Evolutionary conservation across 1,140 invertebrate species (phyloP).

Genomic region (Drosophila serrata): DNA sequence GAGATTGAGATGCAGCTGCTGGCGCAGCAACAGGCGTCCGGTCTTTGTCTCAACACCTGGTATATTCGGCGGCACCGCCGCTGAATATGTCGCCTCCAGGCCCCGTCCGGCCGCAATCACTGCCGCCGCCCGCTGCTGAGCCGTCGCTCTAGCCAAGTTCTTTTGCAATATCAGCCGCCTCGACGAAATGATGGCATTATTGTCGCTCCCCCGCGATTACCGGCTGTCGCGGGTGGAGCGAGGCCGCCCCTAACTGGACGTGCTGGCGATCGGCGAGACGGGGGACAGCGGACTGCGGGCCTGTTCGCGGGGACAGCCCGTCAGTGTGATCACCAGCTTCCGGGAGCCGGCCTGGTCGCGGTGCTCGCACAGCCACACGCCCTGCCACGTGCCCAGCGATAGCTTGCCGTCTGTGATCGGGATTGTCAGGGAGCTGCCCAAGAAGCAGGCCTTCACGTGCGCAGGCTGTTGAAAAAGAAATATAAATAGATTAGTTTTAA

Average conservation of each 20-base stretch:
- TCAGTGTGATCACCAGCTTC: constrained; percentile 96
- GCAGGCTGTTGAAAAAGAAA: constrained; percentile 90
- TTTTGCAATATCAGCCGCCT: constrained; percentile 85
- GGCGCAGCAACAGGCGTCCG: constrained; percentile 73
- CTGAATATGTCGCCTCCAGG: constrained; percentile 15
- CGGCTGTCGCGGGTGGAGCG: constrained; percentile 85
- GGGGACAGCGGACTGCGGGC: constrained; percentile 93
- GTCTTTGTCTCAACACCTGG: constrained; percentile 57
- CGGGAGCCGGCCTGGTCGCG: constrained; percentile 97
- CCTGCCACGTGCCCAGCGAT: constrained; percentile 98
- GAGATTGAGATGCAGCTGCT: constrained; percentile 81
- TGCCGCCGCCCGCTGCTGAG: constrained; percentile 75
- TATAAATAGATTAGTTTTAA: background rate
- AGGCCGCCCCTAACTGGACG: constrained; percentile 93
- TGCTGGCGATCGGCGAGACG: constrained; percentile 93
- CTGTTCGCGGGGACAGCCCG: constrained; percentile 94
- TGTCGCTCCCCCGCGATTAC: constrained; percentile 86
- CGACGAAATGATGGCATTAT: constrained; percentile 86
- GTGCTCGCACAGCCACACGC: constrained; percentile 99
- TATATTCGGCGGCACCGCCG: constrained; percentile 54
- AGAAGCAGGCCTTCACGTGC: constrained; percentile 98
- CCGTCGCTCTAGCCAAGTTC: constrained; percentile 84
- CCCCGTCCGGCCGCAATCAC: constrained; percentile 71
- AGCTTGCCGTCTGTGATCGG: constrained; percentile 98
- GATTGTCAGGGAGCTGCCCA: constrained; percentile 97